These are phyloP conservation scores for Cantharis flavilabris DNA, from an alignment of 2,888 invertebrate species.

Conservation along the genomic window DNA sequence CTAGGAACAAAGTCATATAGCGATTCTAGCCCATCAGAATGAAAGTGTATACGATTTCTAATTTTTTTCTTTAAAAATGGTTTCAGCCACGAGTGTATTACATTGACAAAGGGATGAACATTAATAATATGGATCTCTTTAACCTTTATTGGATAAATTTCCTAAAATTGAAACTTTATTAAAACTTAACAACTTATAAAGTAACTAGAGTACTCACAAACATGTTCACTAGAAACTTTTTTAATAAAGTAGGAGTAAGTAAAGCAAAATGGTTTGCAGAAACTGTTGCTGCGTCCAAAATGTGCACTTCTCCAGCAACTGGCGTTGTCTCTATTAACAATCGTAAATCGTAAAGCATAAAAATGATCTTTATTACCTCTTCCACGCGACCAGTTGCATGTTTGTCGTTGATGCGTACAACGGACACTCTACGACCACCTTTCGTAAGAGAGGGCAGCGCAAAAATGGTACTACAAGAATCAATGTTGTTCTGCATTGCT, in stretches of 20 bases:
- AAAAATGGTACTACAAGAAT: slow-evolving; percentile 68
- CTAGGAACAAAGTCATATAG: slow-evolving; percentile 79
- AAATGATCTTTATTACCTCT: slow-evolving; percentile 79
- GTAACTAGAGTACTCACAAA: slow-evolving; percentile 56
- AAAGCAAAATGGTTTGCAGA: slow-evolving; percentile 82
- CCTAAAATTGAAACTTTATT: slow-evolving; percentile 58
- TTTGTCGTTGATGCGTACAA: slow-evolving; percentile 74
- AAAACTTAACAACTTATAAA: no score
- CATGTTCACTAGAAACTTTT: slow-evolving; percentile 84
- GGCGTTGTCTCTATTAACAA: slow-evolving; percentile 77
- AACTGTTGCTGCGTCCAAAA: slow-evolving; percentile 78
- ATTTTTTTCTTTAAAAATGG: slow-evolving; percentile 89
- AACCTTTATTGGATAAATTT: slow-evolving; percentile 85
- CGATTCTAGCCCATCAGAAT: slow-evolving; percentile 69
- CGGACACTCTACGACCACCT: slow-evolving; percentile 75
- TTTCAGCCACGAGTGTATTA: slow-evolving; percentile 82
- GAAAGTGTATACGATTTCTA: slow-evolving; percentile 79
- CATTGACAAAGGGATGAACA: slow-evolving; percentile 81
- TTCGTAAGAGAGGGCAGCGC: slow-evolving; percentile 82
- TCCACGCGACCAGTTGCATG: slow-evolving; percentile 71
- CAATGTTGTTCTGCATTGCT: background rate
- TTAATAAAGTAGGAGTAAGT: slow-evolving; percentile 79
- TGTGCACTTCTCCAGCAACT: slow-evolving; percentile 83
- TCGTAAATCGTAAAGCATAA: slow-evolving; percentile 85
- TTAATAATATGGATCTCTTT: slow-evolving; percentile 87